These are phyloP conservation scores for Epizoanthus illoricatus DNA, from an alignment of 92 coral and sea anemone species.

Conservation along the genomic window DNA sequence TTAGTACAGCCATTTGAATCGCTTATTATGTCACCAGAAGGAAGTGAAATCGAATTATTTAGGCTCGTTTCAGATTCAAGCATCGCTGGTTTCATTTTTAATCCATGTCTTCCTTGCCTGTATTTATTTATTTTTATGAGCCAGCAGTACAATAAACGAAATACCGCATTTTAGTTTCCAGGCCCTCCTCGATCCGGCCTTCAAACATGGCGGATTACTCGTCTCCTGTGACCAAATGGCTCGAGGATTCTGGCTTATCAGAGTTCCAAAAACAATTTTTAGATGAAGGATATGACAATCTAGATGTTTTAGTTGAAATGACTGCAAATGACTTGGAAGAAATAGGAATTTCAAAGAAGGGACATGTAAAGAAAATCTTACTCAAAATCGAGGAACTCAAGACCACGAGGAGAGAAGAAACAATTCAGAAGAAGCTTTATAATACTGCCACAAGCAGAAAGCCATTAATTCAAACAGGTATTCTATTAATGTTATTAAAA, in stretches of 20 bases:
- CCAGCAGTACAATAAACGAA: slow-evolving; percentile 4
- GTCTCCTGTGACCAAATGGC: slow-evolving; percentile 14
- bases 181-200: no score
- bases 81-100: no score
- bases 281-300: slow-evolving; percentile 38
- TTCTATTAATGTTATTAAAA: not conserved
- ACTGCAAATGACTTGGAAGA: no score
- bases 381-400: slow-evolving; percentile 46
- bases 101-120: no score
- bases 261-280: slow-evolving; percentile 27
- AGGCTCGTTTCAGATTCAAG: no score
- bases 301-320: not conserved
- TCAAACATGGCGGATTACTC: no score
- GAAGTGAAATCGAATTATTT: no score
- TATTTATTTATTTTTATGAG: not conserved
- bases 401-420: slow-evolving; percentile 36
- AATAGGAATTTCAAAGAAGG: no score
- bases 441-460: no score
- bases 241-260: slow-evolving; percentile 28
- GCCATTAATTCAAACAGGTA: not conserved
- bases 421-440: slow-evolving; percentile 17
- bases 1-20: no score
- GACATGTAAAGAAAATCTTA: not conserved
- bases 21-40: no score
- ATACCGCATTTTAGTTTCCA: no score